Evolutionary conservation across 1,140 invertebrate genomes (phyloP).

Genomic region (Xylocopa sonorina): DNA sequence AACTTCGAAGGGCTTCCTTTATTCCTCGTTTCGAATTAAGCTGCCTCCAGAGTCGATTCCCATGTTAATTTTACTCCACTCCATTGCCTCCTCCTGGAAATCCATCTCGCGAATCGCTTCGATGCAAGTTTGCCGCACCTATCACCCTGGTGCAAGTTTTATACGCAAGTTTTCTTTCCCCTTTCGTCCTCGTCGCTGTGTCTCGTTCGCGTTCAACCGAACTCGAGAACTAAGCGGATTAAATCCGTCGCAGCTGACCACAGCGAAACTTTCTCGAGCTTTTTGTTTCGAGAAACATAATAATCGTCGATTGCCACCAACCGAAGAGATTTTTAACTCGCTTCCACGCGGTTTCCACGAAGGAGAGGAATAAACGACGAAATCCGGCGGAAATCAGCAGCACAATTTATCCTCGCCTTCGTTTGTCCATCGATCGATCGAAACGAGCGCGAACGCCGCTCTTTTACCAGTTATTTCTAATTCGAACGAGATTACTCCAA

Average conservation of each 20-base stretch:
- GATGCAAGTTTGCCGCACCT: no score
- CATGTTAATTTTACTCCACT: constrained; percentile 21
- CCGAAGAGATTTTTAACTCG: neutral
- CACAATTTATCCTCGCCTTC: neutral
- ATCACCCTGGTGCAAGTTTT: no score
- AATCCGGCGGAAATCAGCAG: neutral
- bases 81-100: constrained; percentile 19
- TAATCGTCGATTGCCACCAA: constrained; percentile 6
- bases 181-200: neutral
- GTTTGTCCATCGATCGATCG: neutral
- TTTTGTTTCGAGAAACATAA: constrained; percentile 21
- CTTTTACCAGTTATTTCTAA: constrained; percentile 19
- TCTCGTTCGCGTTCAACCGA: neutral
- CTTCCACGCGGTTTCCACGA: no score
- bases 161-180: neutral
- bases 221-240: constrained; percentile 25
- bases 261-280: neutral
- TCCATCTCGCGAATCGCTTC: neutral
- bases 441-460: neutral
- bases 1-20: neutral
- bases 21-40: constrained; percentile 4
- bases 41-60: constrained; percentile 25
- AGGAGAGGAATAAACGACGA: neutral
- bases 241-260: neutral
- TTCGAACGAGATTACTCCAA: constrained; percentile 11